Evolutionary conservation across 2,797 vertebrate species (phyloP).

Genomic region (Alca torda): DNA sequence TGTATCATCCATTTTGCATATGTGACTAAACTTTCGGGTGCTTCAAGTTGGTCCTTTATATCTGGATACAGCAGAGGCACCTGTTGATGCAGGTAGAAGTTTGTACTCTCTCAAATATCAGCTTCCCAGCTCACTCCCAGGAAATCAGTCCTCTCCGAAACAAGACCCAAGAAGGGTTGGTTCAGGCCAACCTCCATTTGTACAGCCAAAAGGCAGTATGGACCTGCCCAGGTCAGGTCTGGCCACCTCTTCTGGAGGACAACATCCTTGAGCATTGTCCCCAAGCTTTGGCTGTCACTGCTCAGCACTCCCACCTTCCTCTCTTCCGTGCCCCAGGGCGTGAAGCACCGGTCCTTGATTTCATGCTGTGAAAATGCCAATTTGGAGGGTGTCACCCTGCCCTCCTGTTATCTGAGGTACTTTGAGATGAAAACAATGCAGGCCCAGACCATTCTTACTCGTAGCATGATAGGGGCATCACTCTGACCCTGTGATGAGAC

Average conservation of each 20-base stretch:
- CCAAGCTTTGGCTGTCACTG: not conserved
- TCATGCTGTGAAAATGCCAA: not conserved
- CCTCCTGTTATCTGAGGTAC: not conserved
- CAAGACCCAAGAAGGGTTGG: not conserved
- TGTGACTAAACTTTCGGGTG: not conserved
- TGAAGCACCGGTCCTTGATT: not conserved
- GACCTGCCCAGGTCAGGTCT: not conserved
- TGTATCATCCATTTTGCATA: not conserved
- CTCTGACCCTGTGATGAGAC: not conserved
- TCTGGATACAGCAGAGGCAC: not conserved
- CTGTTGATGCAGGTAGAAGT: not conserved
- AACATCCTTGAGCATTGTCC: not conserved
- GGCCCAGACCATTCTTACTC: not conserved
- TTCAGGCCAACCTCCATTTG: not conserved
- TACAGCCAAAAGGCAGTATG: not conserved
- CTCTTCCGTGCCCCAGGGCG: rapidly evolving
- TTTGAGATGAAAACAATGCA: not conserved
- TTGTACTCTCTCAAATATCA: not conserved
- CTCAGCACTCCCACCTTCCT: not conserved
- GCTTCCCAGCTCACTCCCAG: not conserved
- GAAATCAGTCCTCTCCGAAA: not conserved
- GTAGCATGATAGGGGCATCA: rapidly evolving
- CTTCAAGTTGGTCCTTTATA: not conserved
- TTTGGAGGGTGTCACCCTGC: not conserved
- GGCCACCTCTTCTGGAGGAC: not conserved